phyloP scores from a whole-genome alignment of 2,888 invertebrate species.

The Acleris holmiana region DNA sequence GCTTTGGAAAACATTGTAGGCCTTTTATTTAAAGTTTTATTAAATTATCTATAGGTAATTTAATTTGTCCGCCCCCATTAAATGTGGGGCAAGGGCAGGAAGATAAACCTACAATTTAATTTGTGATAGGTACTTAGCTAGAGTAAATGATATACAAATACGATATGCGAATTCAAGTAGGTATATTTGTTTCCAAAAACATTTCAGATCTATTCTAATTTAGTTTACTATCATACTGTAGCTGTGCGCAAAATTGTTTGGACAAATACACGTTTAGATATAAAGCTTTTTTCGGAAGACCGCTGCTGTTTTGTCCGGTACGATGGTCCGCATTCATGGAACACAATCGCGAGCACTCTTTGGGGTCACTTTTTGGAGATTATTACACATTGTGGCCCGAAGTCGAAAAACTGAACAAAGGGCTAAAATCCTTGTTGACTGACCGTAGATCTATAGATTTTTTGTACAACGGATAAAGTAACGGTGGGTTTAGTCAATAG shows the following conservation, averaged over 20 bases:
- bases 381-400: constrained; percentile 69
- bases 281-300: constrained; percentile 60
- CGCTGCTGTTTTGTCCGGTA: constrained; percentile 56
- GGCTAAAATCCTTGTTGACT: constrained; percentile 70
- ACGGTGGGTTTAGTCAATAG: constrained; percentile 53
- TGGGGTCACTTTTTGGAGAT: constrained; percentile 84
- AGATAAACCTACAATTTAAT: too few species aligned
- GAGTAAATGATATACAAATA: too few species aligned
- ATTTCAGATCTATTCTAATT: not conserved
- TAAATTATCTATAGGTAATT: too few species aligned
- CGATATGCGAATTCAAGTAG: too few species aligned
- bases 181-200: too few species aligned
- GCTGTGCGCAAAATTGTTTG: constrained; percentile 51
- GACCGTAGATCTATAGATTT: constrained; percentile 56
- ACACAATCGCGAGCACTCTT: constrained; percentile 70
- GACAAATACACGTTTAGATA: constrained; percentile 62
- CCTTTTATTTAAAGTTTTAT: too few species aligned
- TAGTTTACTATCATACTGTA: constrained; percentile 55
- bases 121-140: too few species aligned
- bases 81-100: too few species aligned
- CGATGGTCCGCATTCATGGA: constrained; percentile 59
- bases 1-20: too few species aligned
- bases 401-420: constrained; percentile 75
- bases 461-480: constrained; percentile 58
- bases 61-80: too few species aligned